Evolutionary conservation across 2,797 vertebrate species (phyloP).

Genomic region (Periophthalmus magnuspinnatus): DNA sequence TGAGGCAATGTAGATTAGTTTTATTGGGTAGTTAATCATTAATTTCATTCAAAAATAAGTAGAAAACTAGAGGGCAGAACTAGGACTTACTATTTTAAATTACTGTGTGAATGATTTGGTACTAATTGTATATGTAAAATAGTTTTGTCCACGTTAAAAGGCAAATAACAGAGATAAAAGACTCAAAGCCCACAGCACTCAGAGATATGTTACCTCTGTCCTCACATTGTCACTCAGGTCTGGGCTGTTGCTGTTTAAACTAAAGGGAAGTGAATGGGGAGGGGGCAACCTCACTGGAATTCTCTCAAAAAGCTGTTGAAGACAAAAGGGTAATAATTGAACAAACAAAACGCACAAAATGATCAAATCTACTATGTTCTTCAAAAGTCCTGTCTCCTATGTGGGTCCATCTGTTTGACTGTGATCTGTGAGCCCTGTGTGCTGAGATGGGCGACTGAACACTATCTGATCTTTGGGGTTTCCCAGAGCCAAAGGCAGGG

Average conservation of each 20-base stretch:
- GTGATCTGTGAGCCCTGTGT: conserved; percentile 66
- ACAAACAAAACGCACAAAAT: conserved; percentile 19
- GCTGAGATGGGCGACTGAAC: conserved; percentile 68
- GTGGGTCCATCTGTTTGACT: conserved; percentile 61
- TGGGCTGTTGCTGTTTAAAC: conserved; percentile 41
- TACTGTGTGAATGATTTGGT: neutral
- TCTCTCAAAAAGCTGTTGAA: conserved; percentile 73
- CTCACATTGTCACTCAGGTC: conserved; percentile 62
- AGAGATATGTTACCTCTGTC: conserved; percentile 81
- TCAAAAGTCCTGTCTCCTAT: conserved; percentile 40
- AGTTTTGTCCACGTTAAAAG: neutral
- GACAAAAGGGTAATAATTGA: conserved; percentile 17
- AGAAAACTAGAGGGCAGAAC: neutral
- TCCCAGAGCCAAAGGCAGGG: conserved; percentile 50
- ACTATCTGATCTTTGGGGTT: conserved; percentile 66
- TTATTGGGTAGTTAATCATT: neutral
- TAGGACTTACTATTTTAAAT: neutral
- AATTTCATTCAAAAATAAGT: neutral
- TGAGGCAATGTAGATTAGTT: neutral
- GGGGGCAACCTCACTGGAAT: conserved; percentile 38
- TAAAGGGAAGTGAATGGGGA: conserved; percentile 41
- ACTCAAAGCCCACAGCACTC: conserved; percentile 64
- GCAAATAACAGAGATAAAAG: conserved; percentile 11
- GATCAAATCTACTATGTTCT: conserved; percentile 13
- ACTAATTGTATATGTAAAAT: neutral